Evolutionary conservation across 92 coral and sea anemone species (phyloP), one percentile per base, ranked within the genome.

Genomic region (Zoanthus sociatus): DNA sequence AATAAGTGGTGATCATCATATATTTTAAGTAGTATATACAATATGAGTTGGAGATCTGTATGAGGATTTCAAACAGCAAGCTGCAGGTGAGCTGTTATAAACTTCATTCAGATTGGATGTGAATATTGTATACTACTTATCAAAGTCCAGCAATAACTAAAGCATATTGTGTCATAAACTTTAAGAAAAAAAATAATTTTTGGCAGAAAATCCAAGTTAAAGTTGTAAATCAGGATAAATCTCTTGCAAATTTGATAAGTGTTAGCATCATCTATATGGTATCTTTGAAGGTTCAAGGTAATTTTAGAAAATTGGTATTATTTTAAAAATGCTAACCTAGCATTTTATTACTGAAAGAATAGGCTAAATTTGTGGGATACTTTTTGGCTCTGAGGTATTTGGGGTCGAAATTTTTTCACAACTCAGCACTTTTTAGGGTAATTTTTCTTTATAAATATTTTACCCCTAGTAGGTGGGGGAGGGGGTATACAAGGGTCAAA

Each of bases 1-100:
- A 18, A 61, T 60, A 61, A 61, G 69, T 61, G 69, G 69, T 61
- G 69, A 61, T 61, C 69, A 61, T 61, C 69, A 61, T 61, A 61
- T 61, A 61, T 61, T 61, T 61, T 61, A 61, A 61, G 69, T 61
- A 61, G 69, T 61, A 17, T 16, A 61, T 17, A 61, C 69, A 61
- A 60, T 60, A 16, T n/a, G 68, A 61, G 30, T 61, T 16, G 69
- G 69, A 61, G 69, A 61, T 61, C 32, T 61, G 69, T 61, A 61
- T 61, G 69, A 16, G 69, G 69, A 61, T 61, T 61, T 61, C 18
- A 61, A 61, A 61, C 69, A 61, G 69, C 69, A 61, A 61, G 69
- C 69, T 61, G 69, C 69, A 61, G 69, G 69, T 20, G 69, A 16
- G 26, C 69, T 61, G 32, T 61, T 61, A 16, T 61, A n/a, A 61